Evolutionary conservation across 2,888 invertebrate species (phyloP).

Genomic region (Plebejus melissa): DNA sequence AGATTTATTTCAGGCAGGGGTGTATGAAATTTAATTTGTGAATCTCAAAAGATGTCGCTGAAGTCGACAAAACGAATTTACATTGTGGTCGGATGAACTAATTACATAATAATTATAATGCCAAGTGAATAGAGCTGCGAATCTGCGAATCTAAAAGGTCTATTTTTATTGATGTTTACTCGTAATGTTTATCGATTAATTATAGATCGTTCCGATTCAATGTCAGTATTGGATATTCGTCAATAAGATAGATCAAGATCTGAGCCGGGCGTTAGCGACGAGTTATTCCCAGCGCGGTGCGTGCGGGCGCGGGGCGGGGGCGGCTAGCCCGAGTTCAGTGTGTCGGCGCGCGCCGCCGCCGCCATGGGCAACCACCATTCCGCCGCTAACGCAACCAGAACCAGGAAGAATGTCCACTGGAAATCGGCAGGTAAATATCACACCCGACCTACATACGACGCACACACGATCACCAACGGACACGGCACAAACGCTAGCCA

Average conservation of each 20-base stretch:
- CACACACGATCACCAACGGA: conserved; percentile 33
- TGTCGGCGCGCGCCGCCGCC: conserved; percentile 74
- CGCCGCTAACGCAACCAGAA: conserved; percentile 72
- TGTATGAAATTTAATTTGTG: background rate
- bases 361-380: conserved; percentile 78
- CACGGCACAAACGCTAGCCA: conserved; percentile 37
- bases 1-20: background rate
- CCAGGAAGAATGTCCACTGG: conserved; percentile 90
- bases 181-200: conserved; percentile 22
- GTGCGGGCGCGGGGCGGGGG: conserved; percentile 44
- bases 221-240: conserved; percentile 51
- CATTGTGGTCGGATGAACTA: background rate
- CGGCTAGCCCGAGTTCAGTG: conserved; percentile 61
- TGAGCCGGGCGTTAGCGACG: conserved; percentile 54
- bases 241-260: conserved; percentile 64
- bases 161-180: conserved; percentile 20
- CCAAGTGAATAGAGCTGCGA: conserved; percentile 15
- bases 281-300: background rate
- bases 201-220: conserved; percentile 24
- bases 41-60: conserved; percentile 20
- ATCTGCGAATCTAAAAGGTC: conserved; percentile 17
- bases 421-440: conserved; percentile 87
- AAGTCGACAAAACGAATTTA: background rate
- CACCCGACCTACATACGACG: conserved; percentile 36
- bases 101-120: conserved; percentile 21